These are phyloP conservation scores for Holcopasites calliopsidis DNA, from an alignment of 1,140 invertebrate genomes.

Conservation along the genomic window DNA sequence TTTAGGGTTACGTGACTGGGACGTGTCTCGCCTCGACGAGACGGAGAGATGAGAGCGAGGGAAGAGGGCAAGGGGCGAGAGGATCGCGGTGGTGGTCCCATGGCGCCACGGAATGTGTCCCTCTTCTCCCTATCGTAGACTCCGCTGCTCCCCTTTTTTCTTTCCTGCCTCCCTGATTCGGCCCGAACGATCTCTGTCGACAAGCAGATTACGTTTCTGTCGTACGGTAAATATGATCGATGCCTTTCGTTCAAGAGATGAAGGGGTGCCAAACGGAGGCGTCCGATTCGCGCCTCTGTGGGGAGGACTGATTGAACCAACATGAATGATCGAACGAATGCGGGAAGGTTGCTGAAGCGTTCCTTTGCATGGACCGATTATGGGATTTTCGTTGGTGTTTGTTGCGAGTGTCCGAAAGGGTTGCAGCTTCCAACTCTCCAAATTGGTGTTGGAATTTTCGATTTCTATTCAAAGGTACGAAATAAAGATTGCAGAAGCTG, in stretches of 20 bases:
- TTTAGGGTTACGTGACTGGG: constrained; percentile 65
- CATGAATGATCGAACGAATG: not conserved
- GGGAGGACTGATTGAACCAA: not conserved
- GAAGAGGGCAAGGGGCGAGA: constrained; percentile 6
- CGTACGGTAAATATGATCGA: constrained; percentile 52
- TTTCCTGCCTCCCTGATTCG: constrained; percentile 8
- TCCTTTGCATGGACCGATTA: not conserved
- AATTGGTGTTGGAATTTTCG: no score
- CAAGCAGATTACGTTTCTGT: constrained; percentile 40
- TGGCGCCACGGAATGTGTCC: constrained; percentile 22
- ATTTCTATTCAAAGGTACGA: no score
- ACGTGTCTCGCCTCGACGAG: constrained; percentile 38
- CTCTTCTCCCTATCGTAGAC: not conserved
- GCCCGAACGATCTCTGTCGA: constrained; percentile 29
- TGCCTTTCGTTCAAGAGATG: constrained; percentile 2
- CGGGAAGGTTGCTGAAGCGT: not conserved
- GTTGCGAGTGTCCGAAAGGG: not conserved
- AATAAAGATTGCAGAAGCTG: not conserved
- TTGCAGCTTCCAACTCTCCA: no score
- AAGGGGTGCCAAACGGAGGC: constrained; percentile 7
- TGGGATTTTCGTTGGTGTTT: not conserved
- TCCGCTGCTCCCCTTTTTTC: not conserved
- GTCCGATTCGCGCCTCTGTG: not conserved
- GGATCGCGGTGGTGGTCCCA: constrained; percentile 21
- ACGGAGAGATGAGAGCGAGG: not conserved